phyloP scores from a whole-genome alignment of 2,797 vertebrate genomes.

The Chiroxiphia lanceolata region DNA sequence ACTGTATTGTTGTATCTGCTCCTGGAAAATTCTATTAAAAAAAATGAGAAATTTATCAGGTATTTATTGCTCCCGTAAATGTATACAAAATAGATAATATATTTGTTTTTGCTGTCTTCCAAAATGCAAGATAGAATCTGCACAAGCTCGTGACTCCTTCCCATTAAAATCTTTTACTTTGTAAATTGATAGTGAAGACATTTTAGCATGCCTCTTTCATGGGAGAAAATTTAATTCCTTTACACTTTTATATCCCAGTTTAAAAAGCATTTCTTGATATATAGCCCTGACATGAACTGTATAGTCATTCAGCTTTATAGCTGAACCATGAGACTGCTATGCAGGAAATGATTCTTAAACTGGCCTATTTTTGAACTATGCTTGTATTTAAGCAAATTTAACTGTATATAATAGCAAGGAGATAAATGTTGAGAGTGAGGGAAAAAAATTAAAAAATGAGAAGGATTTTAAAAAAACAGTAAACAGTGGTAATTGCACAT shows the following conservation, averaged over 20 bases:
- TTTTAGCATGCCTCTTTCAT: background rate
- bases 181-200: background rate
- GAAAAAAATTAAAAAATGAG: background rate
- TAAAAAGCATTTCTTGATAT: background rate
- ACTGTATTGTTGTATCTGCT: background rate
- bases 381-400: slow-evolving; percentile 2
- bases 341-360: slow-evolving; percentile 16
- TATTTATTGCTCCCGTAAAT: background rate
- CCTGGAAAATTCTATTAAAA: background rate
- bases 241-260: background rate
- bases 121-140: background rate
- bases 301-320: slow-evolving; percentile 33
- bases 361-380: background rate
- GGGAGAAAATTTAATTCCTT: slow-evolving; percentile 29
- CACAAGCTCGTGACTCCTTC: background rate
- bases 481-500: background rate
- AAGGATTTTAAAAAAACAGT: background rate
- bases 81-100: background rate
- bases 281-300: background rate
- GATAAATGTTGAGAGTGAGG: background rate
- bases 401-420: background rate
- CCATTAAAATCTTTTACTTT: background rate
- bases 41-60: background rate
- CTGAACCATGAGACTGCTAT: background rate
- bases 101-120: background rate